Base-by-base conservation (phyloP, 1,140 invertebrate species). In the Monomorium pharaonis region DNA sequence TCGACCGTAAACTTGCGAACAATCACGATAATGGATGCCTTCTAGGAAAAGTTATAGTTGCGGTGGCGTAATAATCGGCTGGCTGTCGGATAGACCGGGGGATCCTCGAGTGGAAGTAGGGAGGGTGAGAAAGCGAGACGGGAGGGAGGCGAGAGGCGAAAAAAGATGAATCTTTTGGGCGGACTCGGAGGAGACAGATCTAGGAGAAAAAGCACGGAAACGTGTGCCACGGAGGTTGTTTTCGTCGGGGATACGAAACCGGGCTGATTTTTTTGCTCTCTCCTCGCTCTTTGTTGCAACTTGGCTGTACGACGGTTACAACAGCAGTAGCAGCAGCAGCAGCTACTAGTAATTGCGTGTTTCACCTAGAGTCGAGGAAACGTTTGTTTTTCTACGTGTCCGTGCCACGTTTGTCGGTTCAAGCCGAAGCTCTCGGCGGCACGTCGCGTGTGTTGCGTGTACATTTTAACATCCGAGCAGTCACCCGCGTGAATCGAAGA, bases 21-120 rank as follows among this genome's bases (percentile, higher is more conserved):
- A 92, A 92, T 93, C 92, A 92, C 80, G 88, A 87, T 93, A 93
- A 93, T 93, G 88, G 92, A 92, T 91, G 91, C 85, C 87, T 92
- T 92, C 90, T 84, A 86, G 86, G 92, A 92, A 93, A 92, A 92
- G 89, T 92, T 92, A 88, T 90, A 86, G 88, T 86, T 37, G 58
- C 86, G 87, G 67, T 88, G 84, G 87, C 84, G 86, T 91, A 91
- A 93, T 93, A 92, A 93, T 93, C 90, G 90, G 88, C 86, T 86
- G 77, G 75, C 54, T 80, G 85, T 86, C 76, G 70, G 78, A 69
- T 47, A 62, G 51, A 54, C 60, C 18, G 30, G 80, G 67, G 54
- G 63, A 56, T 60, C 24, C 49, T 33, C n/a, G 47, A 76, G 74
- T 51, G 2, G 51, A 65, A 49, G 69, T 24, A 16, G 44, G 75